Evolutionary conservation across 1,140 invertebrate species (phyloP), one percentile per base, ranked within the genome.

Genomic region (Musca domestica): DNA sequence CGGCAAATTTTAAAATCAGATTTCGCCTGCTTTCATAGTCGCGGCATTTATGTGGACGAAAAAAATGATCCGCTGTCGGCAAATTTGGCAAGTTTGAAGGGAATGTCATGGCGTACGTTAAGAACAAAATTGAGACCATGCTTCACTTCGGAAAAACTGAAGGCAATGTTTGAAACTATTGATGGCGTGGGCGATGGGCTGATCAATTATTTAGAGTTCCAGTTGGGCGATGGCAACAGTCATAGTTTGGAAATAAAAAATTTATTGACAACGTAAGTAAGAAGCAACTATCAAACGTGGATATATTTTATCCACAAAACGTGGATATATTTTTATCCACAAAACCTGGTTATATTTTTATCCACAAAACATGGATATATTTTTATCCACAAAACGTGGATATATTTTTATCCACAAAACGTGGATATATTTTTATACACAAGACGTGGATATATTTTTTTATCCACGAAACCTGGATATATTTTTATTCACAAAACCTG

Each of bases 61-160:
- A 66, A 75, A 17, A 69, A 69, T 5, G 72, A 83, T 75, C 81
- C 81, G 0, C 22, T 83, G 5, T 78, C 75, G 0, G 74, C 71
- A 4, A 81, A 82, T 66, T 68, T 86, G 7, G 85, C 85, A 63
- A 72, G 81, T 1, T 70, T 84, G 0, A 76, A 81, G 20, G 83
- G 81, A 2, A 77, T 83, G 69, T 82, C 74, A 19, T 89, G 87
- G 88, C 83, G 81, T 64, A 75, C 74, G 7, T 70, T 88, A 15
- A 72, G 87, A 14, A 71, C 80, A 0, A 85, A 84, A 68, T 69
- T 89, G 0, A 83, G 83, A 0, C 86, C 87, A 0, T 83, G 84
- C 5, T 88, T 89, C 69, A 86, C 85, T 0, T 82, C 86, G 0
- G 83, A 82, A 17, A 88, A 87, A 72, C 72, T 88, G 2, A 88